A percentile compares a stretch with the other conserved stretches of the same genome.
phyloP scores from a whole-genome alignment of 2,113 vertebrate genomes.

The Labeo rohita region DNA sequence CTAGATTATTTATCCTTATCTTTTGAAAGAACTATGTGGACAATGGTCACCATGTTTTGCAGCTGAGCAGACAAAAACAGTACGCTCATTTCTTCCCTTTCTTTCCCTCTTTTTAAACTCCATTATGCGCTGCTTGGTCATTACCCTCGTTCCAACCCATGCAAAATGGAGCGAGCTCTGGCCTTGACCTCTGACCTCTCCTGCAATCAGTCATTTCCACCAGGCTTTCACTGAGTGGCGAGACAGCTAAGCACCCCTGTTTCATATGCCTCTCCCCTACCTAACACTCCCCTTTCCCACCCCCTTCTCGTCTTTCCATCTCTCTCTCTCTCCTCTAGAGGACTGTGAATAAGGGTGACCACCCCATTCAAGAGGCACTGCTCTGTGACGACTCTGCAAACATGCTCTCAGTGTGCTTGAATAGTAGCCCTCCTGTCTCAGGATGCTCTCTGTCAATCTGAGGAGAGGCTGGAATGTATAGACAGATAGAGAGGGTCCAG shows the following conservation, averaged over 20 bases:
- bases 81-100: neutral
- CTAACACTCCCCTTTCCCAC: slow-evolving; percentile 42
- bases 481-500: neutral
- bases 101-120: slow-evolving; percentile 48
- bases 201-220: slow-evolving; percentile 84
- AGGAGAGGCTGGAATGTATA: slow-evolving; percentile 16
- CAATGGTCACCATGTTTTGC: neutral
- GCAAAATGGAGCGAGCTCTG: slow-evolving; percentile 70
- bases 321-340: slow-evolving; percentile 14
- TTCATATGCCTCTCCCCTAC: slow-evolving; percentile 33
- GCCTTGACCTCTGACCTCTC: slow-evolving; percentile 77
- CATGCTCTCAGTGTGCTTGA: slow-evolving; percentile 31
- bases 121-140: slow-evolving; percentile 42
- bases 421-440: slow-evolving; percentile 28
- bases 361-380: slow-evolving; percentile 31
- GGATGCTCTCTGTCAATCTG: slow-evolving; percentile 32
- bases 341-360: slow-evolving; percentile 32
- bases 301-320: slow-evolving; percentile 35
- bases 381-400: slow-evolving; percentile 39
- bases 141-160: slow-evolving; percentile 66
- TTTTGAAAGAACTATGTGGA: neutral
- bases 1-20: neutral
- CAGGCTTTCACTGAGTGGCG: slow-evolving; percentile 71
- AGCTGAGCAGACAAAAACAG: neutral
- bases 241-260: slow-evolving; percentile 72